Evolutionary conservation across 2,113 vertebrate species (phyloP).

Genomic region (Lota lota): DNA sequence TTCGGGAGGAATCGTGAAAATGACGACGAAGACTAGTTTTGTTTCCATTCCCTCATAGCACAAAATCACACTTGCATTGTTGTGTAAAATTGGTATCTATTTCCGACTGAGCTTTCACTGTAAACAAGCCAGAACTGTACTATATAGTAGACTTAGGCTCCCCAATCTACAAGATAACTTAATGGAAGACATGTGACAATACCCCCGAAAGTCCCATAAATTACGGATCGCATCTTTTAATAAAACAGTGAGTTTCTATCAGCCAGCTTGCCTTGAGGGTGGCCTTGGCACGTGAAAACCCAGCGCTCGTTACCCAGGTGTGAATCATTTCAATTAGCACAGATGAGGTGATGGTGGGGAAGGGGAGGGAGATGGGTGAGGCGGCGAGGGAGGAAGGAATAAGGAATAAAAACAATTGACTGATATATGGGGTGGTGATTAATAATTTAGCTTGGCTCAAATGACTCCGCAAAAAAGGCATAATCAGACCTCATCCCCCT

Average conservation of each 20-base stretch:
- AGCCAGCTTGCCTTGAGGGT: constrained; percentile 2
- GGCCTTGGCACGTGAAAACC: constrained; percentile 26
- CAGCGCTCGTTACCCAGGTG: constrained; percentile 19
- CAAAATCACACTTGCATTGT: no score
- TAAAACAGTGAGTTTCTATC: background rate
- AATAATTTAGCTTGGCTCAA: constrained; percentile 56
- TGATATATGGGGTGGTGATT: constrained; percentile 38
- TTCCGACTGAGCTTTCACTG: no score
- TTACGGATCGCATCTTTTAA: background rate
- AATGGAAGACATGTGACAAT: background rate
- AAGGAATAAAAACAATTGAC: constrained; percentile 41
- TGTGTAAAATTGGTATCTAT: no score
- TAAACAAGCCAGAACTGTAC: no score
- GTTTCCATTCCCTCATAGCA: no score
- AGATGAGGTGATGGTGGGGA: constrained; percentile 17
- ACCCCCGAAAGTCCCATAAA: background rate
- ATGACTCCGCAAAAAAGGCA: constrained; percentile 48
- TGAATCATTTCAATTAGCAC: constrained; percentile 44
- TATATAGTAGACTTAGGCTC: no score
- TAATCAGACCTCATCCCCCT: constrained; percentile 42
- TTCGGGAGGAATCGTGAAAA: no score
- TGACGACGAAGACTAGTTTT: no score
- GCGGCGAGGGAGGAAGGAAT: constrained; percentile 8
- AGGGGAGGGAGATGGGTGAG: constrained; percentile 1
- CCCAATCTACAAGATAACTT: background rate